Percentiles rank a stretch among this genome's conserved stretches.
Evolutionary conservation across 2,888 invertebrate genomes (phyloP).

Genomic region (Romanomermis culicivorax): DNA sequence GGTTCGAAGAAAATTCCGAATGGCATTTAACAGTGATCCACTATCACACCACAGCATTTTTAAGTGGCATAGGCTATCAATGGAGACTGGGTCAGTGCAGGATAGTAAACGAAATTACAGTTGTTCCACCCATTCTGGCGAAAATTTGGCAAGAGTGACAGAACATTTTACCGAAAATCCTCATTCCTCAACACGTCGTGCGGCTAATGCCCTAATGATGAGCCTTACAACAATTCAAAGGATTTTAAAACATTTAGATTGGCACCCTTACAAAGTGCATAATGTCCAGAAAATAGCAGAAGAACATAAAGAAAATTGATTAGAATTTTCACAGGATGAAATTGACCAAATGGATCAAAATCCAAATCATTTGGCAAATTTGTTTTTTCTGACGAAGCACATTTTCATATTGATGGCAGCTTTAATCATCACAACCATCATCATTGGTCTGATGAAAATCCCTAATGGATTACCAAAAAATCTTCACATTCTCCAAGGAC

Average conservation of each 20-base stretch:
- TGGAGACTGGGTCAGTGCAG: background rate
- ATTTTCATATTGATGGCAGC: too few species aligned
- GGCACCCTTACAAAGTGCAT: background rate
- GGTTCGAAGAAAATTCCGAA: background rate
- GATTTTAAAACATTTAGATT: background rate
- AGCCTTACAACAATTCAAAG: background rate
- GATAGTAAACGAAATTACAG: background rate
- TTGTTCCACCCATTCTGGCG: background rate
- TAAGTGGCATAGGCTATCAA: background rate
- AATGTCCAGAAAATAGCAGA: background rate
- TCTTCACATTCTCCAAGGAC: background rate
- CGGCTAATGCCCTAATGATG: background rate
- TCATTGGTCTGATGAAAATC: constrained; percentile 1
- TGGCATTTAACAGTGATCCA: background rate
- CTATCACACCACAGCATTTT: background rate
- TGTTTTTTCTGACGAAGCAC: constrained; percentile 1
- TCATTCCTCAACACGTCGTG: background rate
- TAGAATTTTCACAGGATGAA: background rate
- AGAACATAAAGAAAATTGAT: background rate
- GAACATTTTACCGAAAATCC: background rate
- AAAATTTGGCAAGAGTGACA: background rate
- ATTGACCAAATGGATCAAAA: background rate
- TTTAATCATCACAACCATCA: background rate
- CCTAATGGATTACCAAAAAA: background rate
- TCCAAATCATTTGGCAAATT: background rate